phyloP scores from a whole-genome alignment of 2,113 vertebrate species.

The Oreotrochilus melanogaster region DNA sequence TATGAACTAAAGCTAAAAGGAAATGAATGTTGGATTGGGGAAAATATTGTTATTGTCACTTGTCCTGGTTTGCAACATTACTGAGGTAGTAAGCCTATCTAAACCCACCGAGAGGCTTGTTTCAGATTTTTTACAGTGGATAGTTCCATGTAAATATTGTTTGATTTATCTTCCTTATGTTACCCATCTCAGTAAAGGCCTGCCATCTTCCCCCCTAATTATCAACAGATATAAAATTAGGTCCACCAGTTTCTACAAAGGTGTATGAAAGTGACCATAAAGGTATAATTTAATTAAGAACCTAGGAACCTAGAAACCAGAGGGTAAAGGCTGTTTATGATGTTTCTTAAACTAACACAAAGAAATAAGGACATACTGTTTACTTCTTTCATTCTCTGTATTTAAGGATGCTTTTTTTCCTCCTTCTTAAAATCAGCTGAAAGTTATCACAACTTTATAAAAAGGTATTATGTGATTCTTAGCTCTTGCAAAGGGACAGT shows the following conservation, averaged over 20 bases:
- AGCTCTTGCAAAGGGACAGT: neutral
- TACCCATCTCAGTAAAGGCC: neutral
- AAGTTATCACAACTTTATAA: neutral
- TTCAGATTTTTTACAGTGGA: neutral
- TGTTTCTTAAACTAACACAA: neutral
- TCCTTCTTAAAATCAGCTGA: neutral
- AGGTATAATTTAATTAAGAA: neutral
- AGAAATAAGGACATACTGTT: neutral
- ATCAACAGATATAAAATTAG: neutral
- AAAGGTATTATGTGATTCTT: neutral
- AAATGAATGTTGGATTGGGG: conserved; percentile 48
- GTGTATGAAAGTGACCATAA: neutral
- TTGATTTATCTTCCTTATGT: neutral
- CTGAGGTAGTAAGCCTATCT: neutral
- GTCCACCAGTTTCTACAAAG: neutral
- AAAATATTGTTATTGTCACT: conserved; percentile 43
- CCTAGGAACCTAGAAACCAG: neutral
- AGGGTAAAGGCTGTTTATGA: neutral
- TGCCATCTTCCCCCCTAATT: neutral
- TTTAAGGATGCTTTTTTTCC: neutral
- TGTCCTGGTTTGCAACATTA: neutral
- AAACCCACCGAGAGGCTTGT: neutral
- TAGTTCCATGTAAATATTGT: neutral
- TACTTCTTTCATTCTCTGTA: neutral
- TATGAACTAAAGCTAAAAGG: conserved; percentile 38